Evolutionary conservation across 2,797 vertebrate species (phyloP).

Genomic region (Nannoperca obscura): DNA sequence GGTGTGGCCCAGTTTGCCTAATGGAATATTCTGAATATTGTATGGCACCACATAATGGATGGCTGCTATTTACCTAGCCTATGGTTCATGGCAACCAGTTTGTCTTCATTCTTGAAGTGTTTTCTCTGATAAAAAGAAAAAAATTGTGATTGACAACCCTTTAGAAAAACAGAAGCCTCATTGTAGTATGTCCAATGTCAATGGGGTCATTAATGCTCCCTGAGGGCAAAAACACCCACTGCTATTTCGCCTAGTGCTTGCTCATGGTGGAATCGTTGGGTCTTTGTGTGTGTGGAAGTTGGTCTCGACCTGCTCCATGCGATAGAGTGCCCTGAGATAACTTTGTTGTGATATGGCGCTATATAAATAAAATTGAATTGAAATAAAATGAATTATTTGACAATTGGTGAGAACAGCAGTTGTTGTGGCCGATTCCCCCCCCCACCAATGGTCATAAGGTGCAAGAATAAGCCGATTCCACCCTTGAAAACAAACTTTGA

Average conservation of each 20-base stretch:
- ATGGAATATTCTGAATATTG: slow-evolving; percentile 17
- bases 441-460: not conserved
- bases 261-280: too few relatives aligned
- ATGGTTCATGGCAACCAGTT: not conserved
- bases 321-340: too few relatives aligned
- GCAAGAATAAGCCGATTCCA: not conserved
- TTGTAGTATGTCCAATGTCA: not conserved
- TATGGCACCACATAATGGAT: not conserved
- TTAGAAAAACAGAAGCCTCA: not conserved
- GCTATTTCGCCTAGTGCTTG: too few relatives aligned
- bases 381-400: too few relatives aligned
- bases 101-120: not conserved
- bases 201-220: not conserved
- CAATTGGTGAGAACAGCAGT: not conserved
- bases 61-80: not conserved
- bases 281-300: too few relatives aligned
- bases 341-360: too few relatives aligned
- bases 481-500: not conserved
- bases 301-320: too few relatives aligned
- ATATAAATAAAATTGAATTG: too few relatives aligned
- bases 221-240: not conserved
- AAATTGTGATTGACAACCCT: not conserved
- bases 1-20: slow-evolving; percentile 9
- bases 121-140: not conserved
- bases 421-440: not conserved